Evolutionary conservation across 2,888 invertebrate genomes (phyloP), one percentile per base, ranked within the genome.

Genomic region (Amaurobius ferox): DNA sequence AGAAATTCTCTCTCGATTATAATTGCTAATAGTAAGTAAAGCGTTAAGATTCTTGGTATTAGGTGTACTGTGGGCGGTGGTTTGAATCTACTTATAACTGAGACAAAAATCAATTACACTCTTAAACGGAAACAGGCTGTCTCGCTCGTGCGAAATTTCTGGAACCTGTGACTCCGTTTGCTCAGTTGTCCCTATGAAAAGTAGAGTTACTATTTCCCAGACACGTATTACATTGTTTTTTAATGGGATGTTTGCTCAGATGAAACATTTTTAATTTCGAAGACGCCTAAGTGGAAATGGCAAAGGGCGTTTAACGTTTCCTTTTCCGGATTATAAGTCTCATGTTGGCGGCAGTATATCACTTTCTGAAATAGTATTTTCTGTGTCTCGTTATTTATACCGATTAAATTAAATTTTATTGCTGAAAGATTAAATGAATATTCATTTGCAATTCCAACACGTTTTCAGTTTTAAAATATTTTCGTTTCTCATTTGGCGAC

Each of bases 51-150:
- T 55, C 55, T 55, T 6, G 5, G 55, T 55, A 55, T 55, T 23
- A n/a, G 23, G 1, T 23, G 19, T n/a, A n/a, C n/a, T n/a, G 23
- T 55, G 55, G 23, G 23, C 23, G 55, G 23, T 23, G 55, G 23
- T 55, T 55, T 55, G 55, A 55, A 55, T 55, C 55, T 55, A 16
- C 1, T 6, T 23, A 32, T 32, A 16, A 3, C 71, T 39, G 67
- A 79, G 79, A 79, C 72, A 73, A 35, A 44, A 72, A 73, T 79
- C 79, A 72, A 73, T 64, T 79, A 66, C 55, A 55, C 19, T 19
- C 32, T 70, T 62, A 23, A 79, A 72, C 72, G 72, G 71, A 55
- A 73, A 62, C 7, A 35, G 72, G 66, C 79, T 79, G 66, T 44
- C 13, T 19, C 32, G 66, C 48, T 73, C 35, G 39, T 66, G 55